phyloP scores from a whole-genome alignment of 2,113 vertebrate genomes.

The Rhynchopsitta pachyrhyncha region DNA sequence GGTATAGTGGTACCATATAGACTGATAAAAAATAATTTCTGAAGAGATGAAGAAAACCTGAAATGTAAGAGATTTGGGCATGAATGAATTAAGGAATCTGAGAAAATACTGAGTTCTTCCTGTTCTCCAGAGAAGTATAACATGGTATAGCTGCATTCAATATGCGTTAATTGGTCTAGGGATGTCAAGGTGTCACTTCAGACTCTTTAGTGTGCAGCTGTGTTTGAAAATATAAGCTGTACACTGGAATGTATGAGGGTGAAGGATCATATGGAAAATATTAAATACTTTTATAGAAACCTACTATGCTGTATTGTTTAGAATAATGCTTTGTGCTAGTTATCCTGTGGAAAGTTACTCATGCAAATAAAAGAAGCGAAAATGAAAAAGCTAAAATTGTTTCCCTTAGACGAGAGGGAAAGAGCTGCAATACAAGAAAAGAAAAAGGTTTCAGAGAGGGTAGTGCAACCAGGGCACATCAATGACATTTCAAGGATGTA shows the following conservation, averaged over 20 bases:
- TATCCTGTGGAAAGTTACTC: neutral
- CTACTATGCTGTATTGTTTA: neutral
- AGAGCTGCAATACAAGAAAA: neutral
- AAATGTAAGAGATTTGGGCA: neutral
- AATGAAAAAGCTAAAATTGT: neutral
- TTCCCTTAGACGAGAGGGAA: neutral
- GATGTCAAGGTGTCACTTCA: neutral
- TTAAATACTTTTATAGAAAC: neutral
- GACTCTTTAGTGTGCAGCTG: neutral
- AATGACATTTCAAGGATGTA: conserved; percentile 4
- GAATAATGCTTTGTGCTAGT: neutral
- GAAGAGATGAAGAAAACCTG: neutral
- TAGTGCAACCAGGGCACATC: neutral
- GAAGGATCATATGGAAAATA: conserved; percentile 3
- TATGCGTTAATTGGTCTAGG: neutral
- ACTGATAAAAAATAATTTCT: neutral
- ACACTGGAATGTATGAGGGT: neutral
- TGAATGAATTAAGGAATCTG: neutral
- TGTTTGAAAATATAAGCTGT: neutral
- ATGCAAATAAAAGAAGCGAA: neutral
- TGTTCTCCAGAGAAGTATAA: neutral
- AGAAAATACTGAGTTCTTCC: neutral
- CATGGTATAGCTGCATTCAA: neutral
- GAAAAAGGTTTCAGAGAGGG: neutral
- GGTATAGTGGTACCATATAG: neutral